phyloP scores from a whole-genome alignment of 2,888 invertebrate species.

The Aspidapion aeneum region DNA sequence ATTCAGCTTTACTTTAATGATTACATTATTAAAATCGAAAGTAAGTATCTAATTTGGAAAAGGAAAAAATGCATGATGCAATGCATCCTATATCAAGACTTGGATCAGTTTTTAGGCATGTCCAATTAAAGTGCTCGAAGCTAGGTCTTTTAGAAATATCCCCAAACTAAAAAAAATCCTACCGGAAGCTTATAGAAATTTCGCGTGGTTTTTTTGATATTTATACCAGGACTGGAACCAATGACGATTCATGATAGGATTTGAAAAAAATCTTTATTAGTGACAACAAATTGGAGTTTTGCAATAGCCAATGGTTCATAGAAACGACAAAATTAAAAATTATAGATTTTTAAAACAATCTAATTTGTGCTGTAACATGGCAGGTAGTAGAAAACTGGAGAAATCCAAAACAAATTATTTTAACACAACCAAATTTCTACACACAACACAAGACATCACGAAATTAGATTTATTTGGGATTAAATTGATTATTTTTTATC shows the following conservation, averaged over 20 bases:
- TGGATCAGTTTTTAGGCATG: constrained; percentile 19
- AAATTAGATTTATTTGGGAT: constrained; percentile 30
- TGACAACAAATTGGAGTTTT: constrained; percentile 28
- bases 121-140: constrained; percentile 3
- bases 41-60: no score
- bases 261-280: constrained; percentile 23
- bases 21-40: no score
- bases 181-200: constrained; percentile 20
- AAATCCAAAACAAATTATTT: constrained; percentile 26
- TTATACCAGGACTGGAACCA: constrained; percentile 22
- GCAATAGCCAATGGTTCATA: constrained; percentile 32
- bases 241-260: constrained; percentile 28
- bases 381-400: constrained; percentile 25
- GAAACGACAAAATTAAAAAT: constrained; percentile 27
- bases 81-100: no score
- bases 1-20: no score
- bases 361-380: constrained; percentile 27
- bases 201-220: constrained; percentile 23
- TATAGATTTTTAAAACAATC: constrained; percentile 30
- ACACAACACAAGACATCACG: constrained; percentile 29
- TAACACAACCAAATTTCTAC: constrained; percentile 31
- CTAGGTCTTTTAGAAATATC: constrained; percentile 18
- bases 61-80: no score
- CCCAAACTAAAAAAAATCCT: constrained; percentile 19
- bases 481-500: no score